phyloP scores from a whole-genome alignment of 2,113 vertebrate genomes.

The Datnioides undecimradiatus region DNA sequence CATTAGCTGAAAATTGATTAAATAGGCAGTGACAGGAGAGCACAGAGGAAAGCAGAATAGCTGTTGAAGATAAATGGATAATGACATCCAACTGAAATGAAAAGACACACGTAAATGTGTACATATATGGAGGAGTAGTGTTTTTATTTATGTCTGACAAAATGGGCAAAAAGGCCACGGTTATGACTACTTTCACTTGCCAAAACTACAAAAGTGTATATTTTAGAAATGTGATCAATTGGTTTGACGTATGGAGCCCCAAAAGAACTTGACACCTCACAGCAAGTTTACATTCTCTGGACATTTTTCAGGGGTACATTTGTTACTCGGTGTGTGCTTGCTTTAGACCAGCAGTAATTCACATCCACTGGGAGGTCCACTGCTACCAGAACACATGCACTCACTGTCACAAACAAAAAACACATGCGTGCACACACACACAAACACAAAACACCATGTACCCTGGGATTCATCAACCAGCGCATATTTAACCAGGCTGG shows the following conservation, averaged over 20 bases:
- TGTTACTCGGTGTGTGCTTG: not conserved
- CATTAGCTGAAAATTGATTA: slow-evolving; percentile 41
- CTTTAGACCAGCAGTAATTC: slow-evolving; percentile 4
- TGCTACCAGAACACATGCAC: not conserved
- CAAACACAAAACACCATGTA: slow-evolving; percentile 22
- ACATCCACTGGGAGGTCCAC: slow-evolving; percentile 30
- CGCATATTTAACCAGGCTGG: slow-evolving; percentile 61
- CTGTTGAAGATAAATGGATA: slow-evolving; percentile 34
- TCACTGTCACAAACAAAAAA: slow-evolving; percentile 7
- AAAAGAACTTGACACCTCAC: not conserved
- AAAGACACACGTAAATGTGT: slow-evolving; percentile 3
- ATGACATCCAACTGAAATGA: slow-evolving; percentile 20
- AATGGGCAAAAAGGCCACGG: not conserved
- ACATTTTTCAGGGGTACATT: not conserved
- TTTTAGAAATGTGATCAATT: not conserved
- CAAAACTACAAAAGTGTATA: not conserved
- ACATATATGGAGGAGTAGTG: not conserved
- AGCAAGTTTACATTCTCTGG: not conserved
- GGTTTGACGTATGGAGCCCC: not conserved
- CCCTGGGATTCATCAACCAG: slow-evolving; percentile 51
- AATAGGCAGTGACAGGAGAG: slow-evolving; percentile 36
- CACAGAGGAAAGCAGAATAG: slow-evolving; percentile 30
- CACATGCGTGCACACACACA: not conserved
- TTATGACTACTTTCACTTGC: not conserved
- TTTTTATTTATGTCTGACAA: not conserved